These are phyloP conservation scores for Emesis furor DNA, from an alignment of 2,888 invertebrate species.

Conservation along the genomic window DNA sequence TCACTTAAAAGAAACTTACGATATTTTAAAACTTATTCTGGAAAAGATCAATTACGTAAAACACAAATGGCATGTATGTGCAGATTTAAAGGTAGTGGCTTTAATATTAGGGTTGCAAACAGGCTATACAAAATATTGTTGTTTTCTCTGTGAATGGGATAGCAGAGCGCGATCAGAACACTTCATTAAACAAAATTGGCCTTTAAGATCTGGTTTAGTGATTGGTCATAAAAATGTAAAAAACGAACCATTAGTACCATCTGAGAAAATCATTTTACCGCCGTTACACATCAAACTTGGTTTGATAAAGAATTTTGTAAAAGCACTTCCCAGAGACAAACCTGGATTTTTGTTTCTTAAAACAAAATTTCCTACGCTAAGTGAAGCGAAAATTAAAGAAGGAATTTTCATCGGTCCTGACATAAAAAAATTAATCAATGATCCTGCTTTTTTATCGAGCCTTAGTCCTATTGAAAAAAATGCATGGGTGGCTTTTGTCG, in stretches of 20 bases:
- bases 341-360: background rate
- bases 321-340: too few species aligned
- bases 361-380: background rate
- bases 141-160: slow-evolving; percentile 40
- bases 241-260: background rate
- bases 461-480: background rate
- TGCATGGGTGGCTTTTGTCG: too few species aligned
- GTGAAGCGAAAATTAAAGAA: background rate
- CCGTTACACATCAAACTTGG: background rate
- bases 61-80: slow-evolving; percentile 16
- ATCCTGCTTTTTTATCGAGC: background rate
- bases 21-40: slow-evolving; percentile 36
- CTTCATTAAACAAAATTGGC: background rate
- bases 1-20: slow-evolving; percentile 48
- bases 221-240: background rate
- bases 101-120: slow-evolving; percentile 20
- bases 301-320: background rate
- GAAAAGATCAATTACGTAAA: slow-evolving; percentile 40
- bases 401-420: background rate
- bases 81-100: slow-evolving; percentile 13
- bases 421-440: background rate
- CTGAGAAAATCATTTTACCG: background rate
- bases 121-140: slow-evolving; percentile 39
- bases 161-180: background rate
- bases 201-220: background rate